Base-by-base conservation (phyloP, 1,140 invertebrate species). In the Paralvinella palmiformis region DNA sequence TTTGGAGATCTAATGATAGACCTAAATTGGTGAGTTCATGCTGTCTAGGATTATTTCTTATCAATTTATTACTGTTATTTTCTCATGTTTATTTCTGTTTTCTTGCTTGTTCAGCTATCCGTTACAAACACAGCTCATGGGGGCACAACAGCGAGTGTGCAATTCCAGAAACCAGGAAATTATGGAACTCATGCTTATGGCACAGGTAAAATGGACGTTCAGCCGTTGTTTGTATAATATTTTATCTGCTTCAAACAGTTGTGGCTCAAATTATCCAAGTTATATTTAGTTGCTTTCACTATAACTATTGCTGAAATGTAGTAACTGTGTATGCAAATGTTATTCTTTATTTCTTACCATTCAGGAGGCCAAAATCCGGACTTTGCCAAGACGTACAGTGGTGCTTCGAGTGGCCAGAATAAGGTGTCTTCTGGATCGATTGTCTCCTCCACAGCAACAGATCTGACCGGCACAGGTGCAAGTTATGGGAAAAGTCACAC, bases 401-500 rank as follows among this genome's bases (percentile, higher is more conserved):
- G 83, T 62, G 82, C 79, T 56, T 76, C 71, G 68, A 86, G 84
- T 77, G 59, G 68, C 3, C 74, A 74, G 65, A 81, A 72, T 70
- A 87, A 85, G 79, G 83, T 75, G 59, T 82, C 82, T 69, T 76
- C 79, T 63, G 84, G 83, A 62, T 80, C 79, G 59, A 82, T 53
- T 27, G 68, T 68, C 22, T 48, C 62, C 66, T 70, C 67, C 33
- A 55, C 68, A 27, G 58, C 65, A 32, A 63, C 64, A 55, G 60
- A 68, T 63, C 67, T 66, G 61, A 70, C 72, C 32, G 69, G 72
- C 17, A 41, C 83, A 71, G 71, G 71, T 29, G 77, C 81, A 48
- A 83, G 83, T 41, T 89, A 89, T 67, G 85, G 85, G 68, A 90
- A 90, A 73, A 85, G 85, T 71, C 88, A 90, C 71, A 85, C 86